Percentiles rank a stretch among this genome's conserved stretches.
Conservation (phyloP, 1,140 invertebrate genomes). For the Drosophila sulfurigaster region DNA sequence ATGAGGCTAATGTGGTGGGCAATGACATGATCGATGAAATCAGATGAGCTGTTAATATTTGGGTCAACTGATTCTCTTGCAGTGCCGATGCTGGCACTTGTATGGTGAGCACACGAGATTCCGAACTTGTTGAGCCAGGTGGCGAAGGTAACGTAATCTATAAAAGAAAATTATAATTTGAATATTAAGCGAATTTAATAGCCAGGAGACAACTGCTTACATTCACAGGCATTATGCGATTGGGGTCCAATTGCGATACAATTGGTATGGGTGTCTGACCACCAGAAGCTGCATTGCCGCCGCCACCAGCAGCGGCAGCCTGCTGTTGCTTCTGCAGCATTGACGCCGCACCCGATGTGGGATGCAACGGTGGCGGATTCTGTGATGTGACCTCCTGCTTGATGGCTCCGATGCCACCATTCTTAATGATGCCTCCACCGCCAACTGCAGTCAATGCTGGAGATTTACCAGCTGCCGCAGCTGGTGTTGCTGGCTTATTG, state of each 20-base stretch:
- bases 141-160: slow-evolving; percentile 88
- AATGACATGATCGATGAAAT: slow-evolving; percentile 94
- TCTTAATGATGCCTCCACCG: slow-evolving; percentile 59
- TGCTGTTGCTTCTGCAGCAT: slow-evolving; percentile 79
- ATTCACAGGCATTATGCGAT: slow-evolving; percentile 84
- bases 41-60: slow-evolving; percentile 90
- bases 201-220: slow-evolving; percentile 46
- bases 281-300: slow-evolving; percentile 14
- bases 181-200: neutral
- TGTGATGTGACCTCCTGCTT: slow-evolving; percentile 82
- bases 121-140: slow-evolving; percentile 88
- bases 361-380: slow-evolving; percentile 78
- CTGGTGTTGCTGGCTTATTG: slow-evolving; percentile 11
- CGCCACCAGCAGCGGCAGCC: slow-evolving; percentile 44
- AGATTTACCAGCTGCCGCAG: slow-evolving; percentile 38
- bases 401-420: slow-evolving; percentile 63
- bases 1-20: slow-evolving; percentile 91
- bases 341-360: slow-evolving; percentile 54
- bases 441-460: slow-evolving; percentile 27
- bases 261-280: slow-evolving; percentile 80
- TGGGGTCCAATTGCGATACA: slow-evolving; percentile 83
- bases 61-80: slow-evolving; percentile 89
- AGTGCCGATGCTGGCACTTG: slow-evolving; percentile 93
- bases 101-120: slow-evolving; percentile 91
- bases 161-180: neutral